Evolutionary conservation across 2,888 invertebrate species (phyloP), one percentile per base, ranked within the genome.

Genomic region (Mythimna albipuncta): DNA sequence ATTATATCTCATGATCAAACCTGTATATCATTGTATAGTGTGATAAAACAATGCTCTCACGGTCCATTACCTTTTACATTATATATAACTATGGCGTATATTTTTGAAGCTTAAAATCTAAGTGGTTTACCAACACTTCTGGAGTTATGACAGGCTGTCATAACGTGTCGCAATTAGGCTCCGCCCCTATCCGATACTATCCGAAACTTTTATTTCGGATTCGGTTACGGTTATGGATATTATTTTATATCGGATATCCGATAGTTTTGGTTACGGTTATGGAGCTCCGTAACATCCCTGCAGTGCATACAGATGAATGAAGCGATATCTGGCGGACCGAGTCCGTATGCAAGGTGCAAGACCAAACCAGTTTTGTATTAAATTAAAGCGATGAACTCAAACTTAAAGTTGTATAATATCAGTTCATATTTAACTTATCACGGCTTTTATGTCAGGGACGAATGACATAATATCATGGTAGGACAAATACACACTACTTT

Each of bases 371-470:
- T 69, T 74, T 64, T 9, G 6, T 2, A 26, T 52, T 35, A 21
- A 44, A 47, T 32, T 21, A 21, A 59, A 66, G 59, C 47, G 64
- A 69, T 55, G 69, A 47, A 0, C 16, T 19, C 41, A 9, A n/a
- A 10, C 9, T 59, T 65, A 47, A 57, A 63, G 41, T 68, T 59
- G 9, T 67, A 7, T 26, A 52, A 57, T 6, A 62, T 44, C 32
- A 11, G 52, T 64, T 69, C 11, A 6, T 50, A 75, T 59, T 58
- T 50, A 64, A 75, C 57, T 75, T 67, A 61, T 64, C 44, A 32
- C 35, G 13, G 9, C 0, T 71, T 66, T 50, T 58, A 61, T 75
- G 79, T 72, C 79, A 79, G 13, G 79, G 79, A 13, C 79, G 64
- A n/a, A 26, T 79, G 76, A 72, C 65, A 72, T 79, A 72, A 79